Base-by-base conservation (phyloP, 2,797 vertebrate genomes). In the Xiphophorus birchmanni region DNA sequence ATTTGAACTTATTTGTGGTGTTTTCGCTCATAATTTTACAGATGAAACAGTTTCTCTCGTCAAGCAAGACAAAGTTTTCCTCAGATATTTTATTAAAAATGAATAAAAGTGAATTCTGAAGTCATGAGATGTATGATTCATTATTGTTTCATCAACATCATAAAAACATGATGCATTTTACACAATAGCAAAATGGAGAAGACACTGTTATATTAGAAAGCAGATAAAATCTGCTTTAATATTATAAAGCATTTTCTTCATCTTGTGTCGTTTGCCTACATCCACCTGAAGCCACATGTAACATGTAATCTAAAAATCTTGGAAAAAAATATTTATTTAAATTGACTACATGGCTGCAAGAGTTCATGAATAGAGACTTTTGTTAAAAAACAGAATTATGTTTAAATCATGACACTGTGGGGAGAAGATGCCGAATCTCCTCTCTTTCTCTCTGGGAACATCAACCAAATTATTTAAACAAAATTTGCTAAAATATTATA, bases 1-100 rank as follows among this genome's bases (percentile, higher is more conserved):
- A 99, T 98, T 89, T 99, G 97, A 91, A 84, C 54, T 76, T 8
- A 26, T 7, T 2, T 47, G 35, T 5, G 15, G 32, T 0, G 2
- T 75, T 65, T 48, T 45, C 35, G n/a, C 35, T 69, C 21, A 29
- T 69, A 4, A 13, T 74, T 3, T 47, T 58, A 32, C 21, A 63
- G 6, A 42, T 48, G 29, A 77, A 65, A 76, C 13, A 63, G 50
- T 23, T 45, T 81, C 0, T 67, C 77, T 60, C 76, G 63, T 37
- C 47, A 35, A 80, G 23, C 48, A 82, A 23, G n/a, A 74, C 47
- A 86, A 79, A 54, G 23, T 35, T 45, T 45, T 44, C 1, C 23
- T 45, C 40, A 5, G 23, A 45, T 15, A 15, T 29, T 4, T 29
- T 17, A 44, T 71, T 44, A 13, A 44, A 44, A n/a, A 44, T 44